phyloP scores from a whole-genome alignment of 2,888 invertebrate genomes.

The Geophilus truncorum region DNA sequence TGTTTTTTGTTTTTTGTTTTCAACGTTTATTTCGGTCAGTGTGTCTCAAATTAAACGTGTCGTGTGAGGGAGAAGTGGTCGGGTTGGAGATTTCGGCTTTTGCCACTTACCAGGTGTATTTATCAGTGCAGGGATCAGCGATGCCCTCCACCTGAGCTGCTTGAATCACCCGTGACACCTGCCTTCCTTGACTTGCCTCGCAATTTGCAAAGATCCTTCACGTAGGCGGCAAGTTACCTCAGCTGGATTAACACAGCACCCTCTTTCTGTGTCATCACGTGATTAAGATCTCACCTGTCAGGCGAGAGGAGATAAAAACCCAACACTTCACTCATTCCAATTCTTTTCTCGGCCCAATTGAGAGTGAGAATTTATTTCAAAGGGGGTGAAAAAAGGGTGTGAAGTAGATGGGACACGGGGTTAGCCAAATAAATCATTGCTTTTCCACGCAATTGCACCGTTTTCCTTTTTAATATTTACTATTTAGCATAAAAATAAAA shows the following conservation, averaged over 20 bases:
- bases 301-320: neutral
- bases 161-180: conserved; percentile 5
- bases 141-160: conserved; percentile 2
- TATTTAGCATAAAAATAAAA: neutral
- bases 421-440: neutral
- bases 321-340: conserved; percentile 6
- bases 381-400: neutral
- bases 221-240: neutral
- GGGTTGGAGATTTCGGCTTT: neutral
- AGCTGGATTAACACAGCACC: conserved; percentile 18
- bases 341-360: neutral
- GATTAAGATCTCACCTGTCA: conserved; percentile 27
- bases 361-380: neutral
- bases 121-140: neutral
- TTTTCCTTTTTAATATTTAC: too few relatives aligned
- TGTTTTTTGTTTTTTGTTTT: neutral
- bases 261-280: conserved; percentile 16
- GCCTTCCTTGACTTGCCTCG: conserved; percentile 2
- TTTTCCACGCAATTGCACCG: neutral
- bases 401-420: too few relatives aligned
- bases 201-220: neutral
- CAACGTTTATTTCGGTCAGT: too few relatives aligned
- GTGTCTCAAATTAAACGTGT: neutral
- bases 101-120: conserved; percentile 8
- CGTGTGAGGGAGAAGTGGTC: neutral